Conservation (phyloP, 1,140 invertebrate species). For the Onthophagus taurus region DNA sequence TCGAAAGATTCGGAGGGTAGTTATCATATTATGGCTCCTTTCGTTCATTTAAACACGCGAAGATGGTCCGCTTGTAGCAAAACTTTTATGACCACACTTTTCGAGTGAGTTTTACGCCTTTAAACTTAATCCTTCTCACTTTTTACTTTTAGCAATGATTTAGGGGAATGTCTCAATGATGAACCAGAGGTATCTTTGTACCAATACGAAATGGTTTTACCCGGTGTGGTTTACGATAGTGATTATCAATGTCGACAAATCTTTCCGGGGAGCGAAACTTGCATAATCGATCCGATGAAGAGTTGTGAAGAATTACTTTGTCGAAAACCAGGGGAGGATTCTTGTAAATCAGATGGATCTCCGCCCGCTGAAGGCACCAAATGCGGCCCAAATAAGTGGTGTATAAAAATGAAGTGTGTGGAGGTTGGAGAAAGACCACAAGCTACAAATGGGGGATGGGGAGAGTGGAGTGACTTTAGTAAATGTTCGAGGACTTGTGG, state of each 20-base stretch:
- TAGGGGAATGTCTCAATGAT: slow-evolving; percentile 57
- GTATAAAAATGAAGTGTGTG: slow-evolving; percentile 52
- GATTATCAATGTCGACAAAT: slow-evolving; percentile 53
- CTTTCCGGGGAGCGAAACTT: slow-evolving; percentile 34
- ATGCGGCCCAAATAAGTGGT: slow-evolving; percentile 59
- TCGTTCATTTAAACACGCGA: slow-evolving; percentile 47
- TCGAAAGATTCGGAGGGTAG: slow-evolving; percentile 35
- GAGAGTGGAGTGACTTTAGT: slow-evolving; percentile 47
- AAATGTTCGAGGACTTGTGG: slow-evolving; percentile 55
- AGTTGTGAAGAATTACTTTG: slow-evolving; percentile 53
- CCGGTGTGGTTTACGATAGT: slow-evolving; percentile 59
- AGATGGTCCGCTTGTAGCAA: slow-evolving; percentile 59
- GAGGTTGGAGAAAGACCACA: slow-evolving; percentile 49
- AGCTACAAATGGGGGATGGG: slow-evolving; percentile 58
- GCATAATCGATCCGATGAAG: slow-evolving; percentile 34
- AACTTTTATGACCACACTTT: slow-evolving; percentile 50
- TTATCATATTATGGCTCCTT: slow-evolving; percentile 55
- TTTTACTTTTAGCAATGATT: slow-evolving; percentile 54
- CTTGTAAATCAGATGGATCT: slow-evolving; percentile 47
- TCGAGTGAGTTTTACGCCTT: slow-evolving; percentile 64
- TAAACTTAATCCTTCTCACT: no score
- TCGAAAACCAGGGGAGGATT: slow-evolving; percentile 30
- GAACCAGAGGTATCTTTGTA: slow-evolving; percentile 46
- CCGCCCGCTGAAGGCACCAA: slow-evolving; percentile 58
- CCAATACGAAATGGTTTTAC: slow-evolving; percentile 47